Conservation (phyloP, 2,797 vertebrate genomes). For the Sparus aurata region DNA sequence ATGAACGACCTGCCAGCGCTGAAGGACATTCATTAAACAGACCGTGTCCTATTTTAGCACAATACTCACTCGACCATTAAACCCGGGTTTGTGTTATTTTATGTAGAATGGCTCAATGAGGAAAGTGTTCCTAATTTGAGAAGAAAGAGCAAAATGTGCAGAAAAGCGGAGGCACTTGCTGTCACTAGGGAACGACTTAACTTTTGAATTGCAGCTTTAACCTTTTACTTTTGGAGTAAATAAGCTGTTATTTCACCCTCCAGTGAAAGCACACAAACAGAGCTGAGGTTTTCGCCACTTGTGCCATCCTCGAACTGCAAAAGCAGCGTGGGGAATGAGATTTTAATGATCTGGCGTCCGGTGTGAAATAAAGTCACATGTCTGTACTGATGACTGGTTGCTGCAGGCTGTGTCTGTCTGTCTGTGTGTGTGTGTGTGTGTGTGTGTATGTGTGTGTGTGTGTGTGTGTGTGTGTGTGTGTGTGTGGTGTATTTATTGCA, state of each 20-base stretch:
- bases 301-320: slow-evolving; percentile 7
- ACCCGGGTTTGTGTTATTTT: slow-evolving; percentile 13
- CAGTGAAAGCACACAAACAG: slow-evolving; percentile 27
- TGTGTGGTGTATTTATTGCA: slow-evolving; percentile 11
- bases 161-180: not conserved
- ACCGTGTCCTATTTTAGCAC: slow-evolving; percentile 47
- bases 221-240: slow-evolving; percentile 32
- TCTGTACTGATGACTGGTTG: slow-evolving; percentile 38
- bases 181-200: slow-evolving; percentile 1
- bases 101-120: not conserved
- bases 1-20: slow-evolving; percentile 13
- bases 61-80: slow-evolving; percentile 40
- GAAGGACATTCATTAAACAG: slow-evolving; percentile 64
- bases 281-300: slow-evolving; percentile 15
- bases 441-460: slow-evolving; percentile 9
- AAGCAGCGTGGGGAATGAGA: slow-evolving; percentile 20
- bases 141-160: not conserved
- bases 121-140: slow-evolving; percentile 5
- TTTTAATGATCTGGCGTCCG: slow-evolving; percentile 41
- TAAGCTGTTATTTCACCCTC: slow-evolving; percentile 22
- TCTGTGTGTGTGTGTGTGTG: not conserved
- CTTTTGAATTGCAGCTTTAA: slow-evolving; percentile 21
- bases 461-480: not conserved
- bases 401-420: slow-evolving; percentile 33
- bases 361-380: slow-evolving; percentile 53